phyloP scores from a whole-genome alignment of 2,113 vertebrate genomes.

The Gulo gulo region DNA sequence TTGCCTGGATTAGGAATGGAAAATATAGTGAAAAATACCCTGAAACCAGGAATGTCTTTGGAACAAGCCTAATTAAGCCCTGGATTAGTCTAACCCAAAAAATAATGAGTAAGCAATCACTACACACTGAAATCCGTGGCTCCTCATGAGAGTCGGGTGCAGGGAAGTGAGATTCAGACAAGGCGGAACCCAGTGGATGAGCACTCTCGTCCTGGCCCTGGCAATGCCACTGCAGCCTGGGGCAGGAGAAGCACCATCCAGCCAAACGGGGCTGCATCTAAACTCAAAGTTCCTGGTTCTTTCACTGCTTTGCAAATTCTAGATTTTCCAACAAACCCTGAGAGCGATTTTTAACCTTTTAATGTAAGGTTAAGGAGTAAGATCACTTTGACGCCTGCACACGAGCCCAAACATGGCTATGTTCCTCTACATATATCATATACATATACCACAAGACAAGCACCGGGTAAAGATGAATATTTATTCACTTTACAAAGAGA shows the following conservation, averaged over 20 bases:
- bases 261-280: not conserved
- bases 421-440: slow-evolving; percentile 66
- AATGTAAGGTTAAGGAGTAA: not conserved
- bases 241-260: not conserved
- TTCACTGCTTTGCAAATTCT: not conserved
- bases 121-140: not conserved
- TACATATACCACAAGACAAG: slow-evolving; percentile 80
- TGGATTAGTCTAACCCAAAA: not conserved
- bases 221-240: not conserved
- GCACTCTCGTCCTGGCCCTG: accelerated
- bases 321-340: not conserved
- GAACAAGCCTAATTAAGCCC: not conserved
- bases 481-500: slow-evolving; percentile 92
- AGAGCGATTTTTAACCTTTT: not conserved
- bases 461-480: slow-evolving; percentile 85
- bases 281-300: not conserved
- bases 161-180: not conserved
- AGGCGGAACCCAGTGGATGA: accelerated
- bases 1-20: not conserved
- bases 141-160: not conserved
- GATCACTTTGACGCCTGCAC: not conserved
- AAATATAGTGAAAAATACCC: not conserved
- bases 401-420: not conserved
- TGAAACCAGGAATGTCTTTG: not conserved
- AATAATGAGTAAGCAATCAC: not conserved